Evolutionary conservation across 1,140 invertebrate species (phyloP), one percentile per base, ranked within the genome.

Genomic region (Drosophila bocki): DNA sequence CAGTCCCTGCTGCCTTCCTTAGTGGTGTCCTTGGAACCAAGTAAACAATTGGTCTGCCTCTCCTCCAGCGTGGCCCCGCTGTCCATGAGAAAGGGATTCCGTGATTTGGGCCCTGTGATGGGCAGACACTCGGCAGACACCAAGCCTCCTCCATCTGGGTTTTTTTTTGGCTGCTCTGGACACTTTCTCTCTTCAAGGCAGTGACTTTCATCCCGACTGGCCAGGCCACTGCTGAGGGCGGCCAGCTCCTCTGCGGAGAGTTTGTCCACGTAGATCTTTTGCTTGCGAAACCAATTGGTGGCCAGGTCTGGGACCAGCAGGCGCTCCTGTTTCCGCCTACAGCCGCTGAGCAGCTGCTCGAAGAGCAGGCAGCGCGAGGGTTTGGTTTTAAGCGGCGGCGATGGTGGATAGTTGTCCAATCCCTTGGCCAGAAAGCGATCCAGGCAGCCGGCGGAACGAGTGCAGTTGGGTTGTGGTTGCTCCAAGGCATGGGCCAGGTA

Each of bases 281-380:
- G 88, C 41, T 80, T 85, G 50, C 84, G 90, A 39, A 75, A 91
- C 88, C 88, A 91, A 4, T 84, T 75, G 22, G 88, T 91, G 35
- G 88, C 88, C 71, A 88, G 47, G 7, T 91, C 88, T 3, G 88
- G 88, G 13, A 91, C 81, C n/a, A 88, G 45, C 44, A 91, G 22
- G 1, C 81, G 75, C 12, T 91, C 65, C 9, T 79, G 60, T n/a
- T 22, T 37, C 8, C 68, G 65, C 8, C 74, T 33, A 3, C 33
- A 19, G 2, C 48, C 39, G 8, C 22, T 22, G 1, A 90, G 37
- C 2, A 90, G 51, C 47, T 78, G 77, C 37, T 86, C 76, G 48
- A 86, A 82, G 29, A 63, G 50, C 33, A 7, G 29, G 47, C 26
- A 50, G 7, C 44, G 56, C 7, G 26, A 41, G 0, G 15, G 35